Percentiles rank a stretch among this genome's conserved stretches.
Evolutionary conservation across 2,113 vertebrate genomes (phyloP).

Genomic region (Solea solea): DNA sequence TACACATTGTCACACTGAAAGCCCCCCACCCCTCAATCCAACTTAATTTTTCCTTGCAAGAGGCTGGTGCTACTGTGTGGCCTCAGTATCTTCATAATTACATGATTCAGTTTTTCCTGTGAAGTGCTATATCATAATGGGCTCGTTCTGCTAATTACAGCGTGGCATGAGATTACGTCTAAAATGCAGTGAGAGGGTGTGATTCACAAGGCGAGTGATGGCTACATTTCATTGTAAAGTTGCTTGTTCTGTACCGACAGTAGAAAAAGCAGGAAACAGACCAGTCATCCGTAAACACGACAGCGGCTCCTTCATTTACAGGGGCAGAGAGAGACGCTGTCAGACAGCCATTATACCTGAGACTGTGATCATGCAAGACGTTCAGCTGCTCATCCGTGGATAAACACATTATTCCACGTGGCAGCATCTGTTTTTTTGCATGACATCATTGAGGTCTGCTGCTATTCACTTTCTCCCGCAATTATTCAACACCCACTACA

Average conservation of each 20-base stretch:
- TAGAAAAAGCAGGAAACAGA: conserved; percentile 18
- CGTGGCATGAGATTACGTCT: conserved; percentile 8
- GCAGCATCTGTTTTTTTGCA: conserved; percentile 27
- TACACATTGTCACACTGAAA: conserved; percentile 25
- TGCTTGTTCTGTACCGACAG: neutral
- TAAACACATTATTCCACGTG: conserved; percentile 44
- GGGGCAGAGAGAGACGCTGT: conserved; percentile 18
- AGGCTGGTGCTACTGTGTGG: conserved; percentile 8
- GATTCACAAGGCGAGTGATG: conserved; percentile 14
- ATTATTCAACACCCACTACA: conserved; percentile 6
- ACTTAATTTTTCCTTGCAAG: conserved; percentile 28
- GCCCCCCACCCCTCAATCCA: conserved; percentile 7
- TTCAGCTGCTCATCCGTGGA: conserved; percentile 36
- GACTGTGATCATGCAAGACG: conserved; percentile 29
- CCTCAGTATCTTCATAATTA: conserved; percentile 19
- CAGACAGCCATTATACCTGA: conserved; percentile 54
- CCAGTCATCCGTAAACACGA: conserved; percentile 44
- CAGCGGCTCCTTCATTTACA: conserved; percentile 43
- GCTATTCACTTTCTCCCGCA: neutral
- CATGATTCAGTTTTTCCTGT: conserved; percentile 24
- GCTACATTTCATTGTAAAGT: neutral
- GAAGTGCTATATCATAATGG: conserved; percentile 2
- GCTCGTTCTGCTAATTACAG: conserved; percentile 28
- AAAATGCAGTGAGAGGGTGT: conserved; percentile 4
- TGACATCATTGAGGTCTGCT: conserved; percentile 20